A percentile compares a stretch with the other conserved stretches of the same genome.
phyloP scores from a whole-genome alignment of 2,888 invertebrate species.

The Blastobasis lacticolella region DNA sequence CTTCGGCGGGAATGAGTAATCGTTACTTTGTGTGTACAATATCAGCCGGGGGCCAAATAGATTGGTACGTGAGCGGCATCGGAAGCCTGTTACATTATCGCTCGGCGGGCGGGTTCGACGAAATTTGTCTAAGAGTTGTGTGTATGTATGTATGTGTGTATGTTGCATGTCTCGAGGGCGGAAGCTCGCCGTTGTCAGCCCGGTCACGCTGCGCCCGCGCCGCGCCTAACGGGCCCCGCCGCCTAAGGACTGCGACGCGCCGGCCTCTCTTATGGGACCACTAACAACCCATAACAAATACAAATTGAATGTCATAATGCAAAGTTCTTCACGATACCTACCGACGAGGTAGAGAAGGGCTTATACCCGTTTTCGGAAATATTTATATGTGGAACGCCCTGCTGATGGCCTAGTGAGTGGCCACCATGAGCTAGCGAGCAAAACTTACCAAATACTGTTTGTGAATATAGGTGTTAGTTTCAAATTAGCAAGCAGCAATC shows the following conservation, averaged over 20 bases:
- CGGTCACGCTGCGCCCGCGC: constrained; percentile 56
- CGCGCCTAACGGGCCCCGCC: constrained; percentile 57
- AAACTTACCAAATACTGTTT: no score
- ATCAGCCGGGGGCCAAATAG: constrained; percentile 62
- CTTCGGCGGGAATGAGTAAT: constrained; percentile 65
- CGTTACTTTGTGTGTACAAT: constrained; percentile 66
- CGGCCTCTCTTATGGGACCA: constrained; percentile 45
- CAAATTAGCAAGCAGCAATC: no score
- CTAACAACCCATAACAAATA: constrained; percentile 11
- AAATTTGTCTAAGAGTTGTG: constrained; percentile 50
- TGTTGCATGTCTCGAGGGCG: constrained; percentile 20
- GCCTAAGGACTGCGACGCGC: constrained; percentile 53
- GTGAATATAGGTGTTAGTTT: no score
- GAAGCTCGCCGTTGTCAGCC: constrained; percentile 63
- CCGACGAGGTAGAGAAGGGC: no score
- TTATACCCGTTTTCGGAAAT: no score
- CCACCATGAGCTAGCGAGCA: no score
- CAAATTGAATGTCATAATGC: no score
- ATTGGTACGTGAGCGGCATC: constrained; percentile 61
- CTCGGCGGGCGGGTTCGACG: constrained; percentile 30
- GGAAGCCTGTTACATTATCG: constrained; percentile 24
- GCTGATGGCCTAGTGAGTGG: no score
- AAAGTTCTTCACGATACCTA: no score
- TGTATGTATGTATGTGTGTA: constrained; percentile 36
- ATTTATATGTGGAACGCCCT: no score